Evolutionary conservation across 2,888 invertebrate species (phyloP).

Genomic region (Leistus spinibarbis): DNA sequence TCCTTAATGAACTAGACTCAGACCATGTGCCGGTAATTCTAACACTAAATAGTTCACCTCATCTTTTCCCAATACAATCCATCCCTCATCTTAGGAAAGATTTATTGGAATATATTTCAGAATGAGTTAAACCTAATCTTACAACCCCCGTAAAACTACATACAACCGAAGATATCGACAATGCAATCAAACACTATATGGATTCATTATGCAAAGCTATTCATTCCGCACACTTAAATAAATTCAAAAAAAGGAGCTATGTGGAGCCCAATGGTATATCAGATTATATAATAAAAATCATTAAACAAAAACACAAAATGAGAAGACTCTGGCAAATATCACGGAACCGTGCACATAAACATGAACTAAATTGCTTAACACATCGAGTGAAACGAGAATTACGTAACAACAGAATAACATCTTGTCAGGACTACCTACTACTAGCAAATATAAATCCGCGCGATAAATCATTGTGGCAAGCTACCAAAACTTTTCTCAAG

Average conservation of each 20-base stretch:
- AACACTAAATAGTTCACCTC: no score
- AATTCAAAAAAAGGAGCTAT: background rate
- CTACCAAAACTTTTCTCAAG: no score
- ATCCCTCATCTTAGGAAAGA: background rate
- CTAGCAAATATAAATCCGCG: background rate
- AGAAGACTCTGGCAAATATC: conserved; percentile 27
- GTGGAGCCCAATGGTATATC: conserved; percentile 4
- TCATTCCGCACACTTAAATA: background rate
- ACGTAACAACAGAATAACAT: conserved; percentile 14
- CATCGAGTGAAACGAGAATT: conserved; percentile 24
- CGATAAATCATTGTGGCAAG: conserved; percentile 7
- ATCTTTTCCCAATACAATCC: background rate
- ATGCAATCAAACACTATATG: background rate
- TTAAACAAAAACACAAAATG: conserved; percentile 28
- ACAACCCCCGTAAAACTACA: background rate
- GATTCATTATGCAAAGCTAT: background rate
- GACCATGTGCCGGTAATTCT: conserved; percentile 29
- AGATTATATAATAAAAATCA: conserved; percentile 19
- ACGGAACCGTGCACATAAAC: conserved; percentile 7
- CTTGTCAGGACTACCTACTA: conserved; percentile 29
- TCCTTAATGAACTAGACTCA: conserved; percentile 35
- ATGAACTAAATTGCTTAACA: conserved; percentile 17
- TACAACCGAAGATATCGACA: background rate
- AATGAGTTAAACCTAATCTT: background rate
- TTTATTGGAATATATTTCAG: conserved; percentile 5